Conservation (phyloP, 1,140 invertebrate species). For the Agrilus planipennis region DNA sequence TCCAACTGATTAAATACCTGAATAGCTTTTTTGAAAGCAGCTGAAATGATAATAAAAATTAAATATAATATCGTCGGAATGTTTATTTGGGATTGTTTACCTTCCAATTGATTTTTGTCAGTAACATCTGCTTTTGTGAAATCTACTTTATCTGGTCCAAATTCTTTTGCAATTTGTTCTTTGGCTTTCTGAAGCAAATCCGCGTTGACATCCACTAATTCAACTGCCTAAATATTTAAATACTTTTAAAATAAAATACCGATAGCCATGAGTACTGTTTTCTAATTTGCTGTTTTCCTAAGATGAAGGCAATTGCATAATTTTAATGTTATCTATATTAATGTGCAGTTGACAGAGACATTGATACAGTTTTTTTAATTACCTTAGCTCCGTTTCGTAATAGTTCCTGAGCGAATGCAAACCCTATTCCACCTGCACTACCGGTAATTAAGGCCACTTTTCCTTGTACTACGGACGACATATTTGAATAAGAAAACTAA, state of each 20-base stretch:
- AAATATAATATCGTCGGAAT: too few relatives aligned
- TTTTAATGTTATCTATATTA: too few relatives aligned
- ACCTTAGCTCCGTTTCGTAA: slow-evolving; percentile 31
- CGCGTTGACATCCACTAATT: slow-evolving; percentile 1
- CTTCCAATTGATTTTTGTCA: slow-evolving; percentile 3
- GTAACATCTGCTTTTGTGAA: slow-evolving; percentile 6
- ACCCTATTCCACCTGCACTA: slow-evolving; percentile 35
- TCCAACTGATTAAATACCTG: slow-evolving; percentile 27
- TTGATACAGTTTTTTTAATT: too few relatives aligned
- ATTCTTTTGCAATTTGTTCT: slow-evolving; percentile 1
- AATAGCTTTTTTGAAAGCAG: slow-evolving; percentile 18
- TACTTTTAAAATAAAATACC: neutral
- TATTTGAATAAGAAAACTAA: too few relatives aligned
- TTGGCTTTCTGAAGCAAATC: neutral
- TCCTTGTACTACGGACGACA: too few relatives aligned
- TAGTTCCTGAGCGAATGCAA: slow-evolving; percentile 28
- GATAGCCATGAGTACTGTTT: too few relatives aligned
- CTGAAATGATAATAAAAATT: neutral
- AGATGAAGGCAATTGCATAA: too few relatives aligned
- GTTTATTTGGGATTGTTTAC: slow-evolving; percentile 1
- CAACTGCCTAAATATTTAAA: slow-evolving; percentile 6
- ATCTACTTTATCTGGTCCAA: slow-evolving; percentile 3
- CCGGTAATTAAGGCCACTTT: slow-evolving; percentile 36
- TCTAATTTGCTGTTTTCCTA: too few relatives aligned
- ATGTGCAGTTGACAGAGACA: too few relatives aligned